These are phyloP conservation scores for Tragelaphus imberbis DNA, from an alignment of 2,113 vertebrate genomes.

Conservation along the genomic window DNA sequence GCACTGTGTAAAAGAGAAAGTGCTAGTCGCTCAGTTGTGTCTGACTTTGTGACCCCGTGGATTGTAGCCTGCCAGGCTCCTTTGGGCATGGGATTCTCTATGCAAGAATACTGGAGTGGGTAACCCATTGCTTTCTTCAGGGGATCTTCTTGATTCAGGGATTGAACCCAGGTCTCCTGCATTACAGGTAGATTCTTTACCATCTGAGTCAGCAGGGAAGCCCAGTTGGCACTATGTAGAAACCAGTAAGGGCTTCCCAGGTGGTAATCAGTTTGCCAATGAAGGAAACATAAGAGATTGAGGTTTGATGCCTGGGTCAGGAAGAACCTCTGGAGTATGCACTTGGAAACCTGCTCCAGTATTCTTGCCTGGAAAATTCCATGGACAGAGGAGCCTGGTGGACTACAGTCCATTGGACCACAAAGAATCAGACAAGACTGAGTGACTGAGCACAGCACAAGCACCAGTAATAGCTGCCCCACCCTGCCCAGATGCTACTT, in stretches of 20 bases:
- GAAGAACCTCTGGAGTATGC: neutral
- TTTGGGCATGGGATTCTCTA: neutral
- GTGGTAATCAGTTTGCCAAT: neutral
- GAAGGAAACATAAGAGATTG: neutral
- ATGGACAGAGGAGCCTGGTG: neutral
- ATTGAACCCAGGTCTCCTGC: neutral
- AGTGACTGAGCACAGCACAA: neutral
- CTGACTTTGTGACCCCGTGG: neutral
- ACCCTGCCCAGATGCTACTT: neutral
- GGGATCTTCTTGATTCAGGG: neutral
- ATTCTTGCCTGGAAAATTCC: neutral
- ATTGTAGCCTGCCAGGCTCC: neutral
- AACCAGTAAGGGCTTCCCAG: neutral
- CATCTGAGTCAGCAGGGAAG: neutral
- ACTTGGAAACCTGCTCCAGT: neutral
- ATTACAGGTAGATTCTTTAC: neutral
- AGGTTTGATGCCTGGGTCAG: neutral
- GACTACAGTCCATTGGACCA: neutral
- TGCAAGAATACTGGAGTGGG: neutral
- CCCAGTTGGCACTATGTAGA: neutral
- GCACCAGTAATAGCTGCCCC: neutral
- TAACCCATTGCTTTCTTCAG: neutral
- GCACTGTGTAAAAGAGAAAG: neutral
- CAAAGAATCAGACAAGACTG: neutral
- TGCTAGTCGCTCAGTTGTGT: accelerated